Base-by-base conservation (phyloP, 2,113 vertebrate genomes). In the Paramisgurnus dabryanus region DNA sequence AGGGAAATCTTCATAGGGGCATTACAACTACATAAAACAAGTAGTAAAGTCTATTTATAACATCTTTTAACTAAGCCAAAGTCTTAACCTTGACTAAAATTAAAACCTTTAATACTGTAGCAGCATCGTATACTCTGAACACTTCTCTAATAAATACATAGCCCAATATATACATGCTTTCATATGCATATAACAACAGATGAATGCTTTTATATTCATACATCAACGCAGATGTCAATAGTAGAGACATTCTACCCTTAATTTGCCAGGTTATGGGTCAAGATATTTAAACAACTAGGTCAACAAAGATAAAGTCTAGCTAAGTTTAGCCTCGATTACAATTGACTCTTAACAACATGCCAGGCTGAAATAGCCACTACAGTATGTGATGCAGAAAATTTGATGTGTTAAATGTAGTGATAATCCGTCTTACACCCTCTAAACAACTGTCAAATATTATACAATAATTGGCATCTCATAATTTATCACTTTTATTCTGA, bases 381-480 rank as follows among this genome's bases (percentile, higher is more conserved):
- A 27, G 45, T 12, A 39, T 67, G 40, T 68, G 18, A 68, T 53
- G 34, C 6, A 72, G 50, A 41, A 13, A 41, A 72, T 57, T 7
- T 58, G 34, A 72, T 41, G 18, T 68, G 67, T 49, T 47, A 41
- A 72, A 72, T 72, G 69, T 41, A 9, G 39, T 27, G n/a, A 17
- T 27, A 34, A 47, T 12, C 58, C 10, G 58, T 64, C 57, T 49
- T 58, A 63, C 72, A 47, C 22, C 45, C 13, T 13, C 6, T 12
- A 74, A 55, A 39, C 41, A 22, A 61, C 18, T 27, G 57, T 17
- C 4, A 49, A 34, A 75, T 6, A 47, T 49, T 45, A 63, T 41
- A 73, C 50, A 45, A 27, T 45, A 60, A 3, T 18, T 47, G n/a
- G 47, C 17, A 61, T 50, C 45, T 39, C 43, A 17, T 4, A 12